These are phyloP conservation scores for Chloebia gouldiae DNA, from an alignment of 2,113 vertebrate genomes.

Conservation along the genomic window DNA sequence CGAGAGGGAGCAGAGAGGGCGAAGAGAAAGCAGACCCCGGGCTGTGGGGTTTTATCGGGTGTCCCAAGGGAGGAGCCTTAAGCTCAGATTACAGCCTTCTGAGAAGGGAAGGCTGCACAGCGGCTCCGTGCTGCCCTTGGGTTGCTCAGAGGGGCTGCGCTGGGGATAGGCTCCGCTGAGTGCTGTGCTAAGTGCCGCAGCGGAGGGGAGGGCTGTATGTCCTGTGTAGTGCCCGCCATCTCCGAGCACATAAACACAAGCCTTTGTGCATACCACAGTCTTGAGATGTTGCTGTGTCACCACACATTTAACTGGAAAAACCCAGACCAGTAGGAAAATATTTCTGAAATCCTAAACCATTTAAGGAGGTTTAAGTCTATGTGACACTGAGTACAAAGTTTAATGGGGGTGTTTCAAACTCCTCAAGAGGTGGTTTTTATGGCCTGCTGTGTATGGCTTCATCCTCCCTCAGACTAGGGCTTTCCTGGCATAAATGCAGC, in stretches of 20 bases:
- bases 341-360: neutral
- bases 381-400: neutral
- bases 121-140: neutral
- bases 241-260: neutral
- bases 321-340: neutral
- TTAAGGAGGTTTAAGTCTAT: neutral
- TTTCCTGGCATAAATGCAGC: neutral
- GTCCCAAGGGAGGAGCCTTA: too few species aligned
- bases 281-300: neutral
- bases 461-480: neutral
- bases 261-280: neutral
- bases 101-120: too few species aligned
- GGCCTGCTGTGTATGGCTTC: neutral
- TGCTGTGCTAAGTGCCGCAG: neutral
- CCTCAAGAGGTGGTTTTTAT: neutral
- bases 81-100: too few species aligned
- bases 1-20: too few species aligned
- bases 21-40: too few species aligned
- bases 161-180: rapidly evolving
- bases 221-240: neutral
- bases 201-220: too few species aligned
- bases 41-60: too few species aligned
- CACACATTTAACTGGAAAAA: neutral
- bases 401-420: neutral
- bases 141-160: neutral